Evolutionary conservation across 2,888 invertebrate species (phyloP), one percentile per base, ranked within the genome.

Genomic region (Danaus chrysippus): DNA sequence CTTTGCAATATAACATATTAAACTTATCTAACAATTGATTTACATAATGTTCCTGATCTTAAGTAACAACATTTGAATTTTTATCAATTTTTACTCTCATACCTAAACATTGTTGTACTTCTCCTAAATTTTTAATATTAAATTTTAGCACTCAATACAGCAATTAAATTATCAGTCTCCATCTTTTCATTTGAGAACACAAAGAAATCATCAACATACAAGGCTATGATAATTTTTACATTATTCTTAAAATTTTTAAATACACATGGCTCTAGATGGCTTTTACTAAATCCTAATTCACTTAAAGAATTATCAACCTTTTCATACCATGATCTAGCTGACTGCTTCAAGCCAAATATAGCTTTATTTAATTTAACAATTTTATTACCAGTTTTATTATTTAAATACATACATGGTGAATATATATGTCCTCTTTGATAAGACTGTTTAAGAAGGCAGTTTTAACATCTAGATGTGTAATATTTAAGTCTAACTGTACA

Each of bases 181-280:
- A 41, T 13, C 56, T 59, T 17, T 58, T 41, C 41, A 58, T 58
- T 59, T 5, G 61, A 59, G 46, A 54, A 63, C 12, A 63, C 41
- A 62, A 56, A 65, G 17, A 65, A 62, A 59, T 61, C 64, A 53
- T 62, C 59, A 12, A 59, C 59, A 59, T 59, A 63, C 11, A 59
- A 42, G 2, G 43, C 43, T 12, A 43, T n/a, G n/a, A 43, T 43
- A 43, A 43, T n/a, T 8, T 43, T 52, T 17, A 52, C 52, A 52
- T 52, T 52, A 17, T 52, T 13, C 11, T 52, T 10, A 52, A 52
- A 52, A 11, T 52, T 52, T 8, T 9, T 52, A 52, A 52, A 52
- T 52, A 52, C 52, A 13, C 52, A 52, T 52, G 52, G 52, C 13
- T 52, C 43, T 43, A 43, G 10, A 43, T 43, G 44, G 17, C n/a